Evolutionary conservation across 2,113 vertebrate species (phyloP), one percentile per base, ranked within the genome.

Genomic region (Dascyllus trimaculatus): DNA sequence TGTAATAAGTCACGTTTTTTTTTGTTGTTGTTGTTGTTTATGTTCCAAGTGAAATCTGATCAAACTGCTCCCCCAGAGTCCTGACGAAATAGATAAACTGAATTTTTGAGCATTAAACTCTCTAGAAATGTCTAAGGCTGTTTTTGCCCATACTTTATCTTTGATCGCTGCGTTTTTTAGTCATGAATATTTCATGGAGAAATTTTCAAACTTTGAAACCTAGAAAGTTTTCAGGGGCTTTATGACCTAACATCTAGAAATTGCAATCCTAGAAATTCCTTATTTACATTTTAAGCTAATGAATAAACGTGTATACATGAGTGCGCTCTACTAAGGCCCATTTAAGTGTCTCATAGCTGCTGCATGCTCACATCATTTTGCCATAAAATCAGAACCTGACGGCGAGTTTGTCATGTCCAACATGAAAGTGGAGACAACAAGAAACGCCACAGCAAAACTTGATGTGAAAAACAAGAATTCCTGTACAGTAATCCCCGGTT

Each of bases 401-500:
- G 17, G 43, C 2, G 11, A 45, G 8, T 75, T 68, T 53, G 40
- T 35, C 62, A n/a, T n/a, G n/a, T n/a, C n/a, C n/a, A 0, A 24
- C 40, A 25, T 68, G 18, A 82, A 71, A 58, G 15, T 18, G 15
- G 68, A 3, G 9, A 48, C 38, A 56, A 51, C 17, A 11, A 35
- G 19, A 65, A 46, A 60, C 6, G 19, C 69, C 45, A 45, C 6
- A 59, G 58, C 40, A 48, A 8, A 67, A 72, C 15, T 64, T 0
- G 0, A 49, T 43, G 57, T 79, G 21, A 57, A 83, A 87, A 87
- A 38, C 56, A 63, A 32, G 11, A 84, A 83, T 72, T 71, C 51
- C 62, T 29, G 0, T 1, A 48, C 74, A 74, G 52, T 82, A 85
- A 89, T 90, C 73, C 56, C 25, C 56, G 49, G 58, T 79, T 84